A percentile compares a stretch with the other conserved stretches of the same genome.
These are phyloP conservation scores for Eurystomus gularis DNA, from an alignment of 2,113 vertebrate genomes.

Conservation along the genomic window DNA sequence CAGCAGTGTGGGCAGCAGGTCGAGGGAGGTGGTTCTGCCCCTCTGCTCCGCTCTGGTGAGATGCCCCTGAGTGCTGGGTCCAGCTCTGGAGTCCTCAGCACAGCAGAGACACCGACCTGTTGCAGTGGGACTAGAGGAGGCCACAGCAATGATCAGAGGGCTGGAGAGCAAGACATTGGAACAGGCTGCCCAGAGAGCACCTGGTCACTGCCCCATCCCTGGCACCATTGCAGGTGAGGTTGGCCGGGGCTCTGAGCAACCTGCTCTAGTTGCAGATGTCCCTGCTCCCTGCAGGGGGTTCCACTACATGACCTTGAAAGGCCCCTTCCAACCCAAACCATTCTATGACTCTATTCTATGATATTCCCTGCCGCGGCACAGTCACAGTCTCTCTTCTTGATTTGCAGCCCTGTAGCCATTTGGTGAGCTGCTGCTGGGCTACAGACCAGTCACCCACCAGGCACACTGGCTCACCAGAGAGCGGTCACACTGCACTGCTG, in stretches of 20 bases:
- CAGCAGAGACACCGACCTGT: too few relatives aligned
- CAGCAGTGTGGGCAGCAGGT: background rate
- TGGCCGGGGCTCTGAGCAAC: background rate
- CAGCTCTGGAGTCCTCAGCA: too few relatives aligned
- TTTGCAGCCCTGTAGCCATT: accelerated
- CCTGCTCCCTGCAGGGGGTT: background rate
- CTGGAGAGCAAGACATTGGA: too few relatives aligned
- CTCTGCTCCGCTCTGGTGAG: too few relatives aligned
- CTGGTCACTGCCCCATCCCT: background rate
- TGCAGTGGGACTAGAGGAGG: background rate
- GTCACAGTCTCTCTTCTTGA: background rate
- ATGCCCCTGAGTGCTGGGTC: too few relatives aligned
- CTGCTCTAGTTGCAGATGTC: background rate
- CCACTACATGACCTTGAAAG: background rate
- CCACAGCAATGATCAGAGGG: too few relatives aligned
- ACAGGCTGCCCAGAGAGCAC: background rate
- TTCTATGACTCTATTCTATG: background rate
- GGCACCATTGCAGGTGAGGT: background rate
- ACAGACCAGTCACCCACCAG: accelerated
- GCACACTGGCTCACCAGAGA: accelerated
- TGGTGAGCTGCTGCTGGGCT: too few relatives aligned
- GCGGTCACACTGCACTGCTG: accelerated
- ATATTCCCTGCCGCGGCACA: too few relatives aligned
- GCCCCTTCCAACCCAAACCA: background rate
- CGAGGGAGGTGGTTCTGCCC: too few relatives aligned